Evolutionary conservation across 1,140 invertebrate genomes (phyloP), one percentile per base, ranked within the genome.

Genomic region (Trichonephila inaurata): DNA sequence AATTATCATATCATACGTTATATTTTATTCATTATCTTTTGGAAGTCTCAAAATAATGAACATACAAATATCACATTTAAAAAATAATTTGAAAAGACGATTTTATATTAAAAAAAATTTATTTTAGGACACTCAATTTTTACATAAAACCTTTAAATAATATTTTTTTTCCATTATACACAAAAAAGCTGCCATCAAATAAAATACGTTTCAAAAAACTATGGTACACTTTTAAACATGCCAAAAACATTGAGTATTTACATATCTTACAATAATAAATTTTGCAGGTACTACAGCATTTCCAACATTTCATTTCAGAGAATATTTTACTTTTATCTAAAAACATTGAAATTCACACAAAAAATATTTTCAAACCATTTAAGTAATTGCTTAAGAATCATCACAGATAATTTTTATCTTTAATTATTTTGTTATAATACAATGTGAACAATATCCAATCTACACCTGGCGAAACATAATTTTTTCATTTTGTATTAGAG

Each of bases 91-190:
- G 51, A 51, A 69, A 12, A 69, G 12, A 69, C 21, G n/a, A 24
- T 28, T 69, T 69, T 69, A 28, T 62, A 64, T 64, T 64, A 64
- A 40, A 19, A n/a, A 64, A 87, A 62, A 33, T 87, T 61, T 87
- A 87, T 87, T 87, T 87, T 40, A 87, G 85, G 61, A 87, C 85
- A 16, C 62, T 33, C 28, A 87, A 58, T 83, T 19, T 64, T 62
- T 87, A 87, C 85, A 87, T n/a, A 87, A 87, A 87, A 62, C 40
- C n/a, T 87, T n/a, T 87, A 87, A 87, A 85, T 85, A 58, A 24
- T 62, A 87, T 83, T n/a, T 51, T 87, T 87, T 77, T 64, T 4
- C 24, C 14, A n/a, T 83, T 24, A 87, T 51, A 62, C 24, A 87
- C 58, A 87, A 87, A 28, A 62, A 87, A 87, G 85, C 58, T 87